Percentiles rank a stretch among this genome's conserved stretches.
phyloP scores from a whole-genome alignment of 2,888 invertebrate species.

The Folsomia manolachei region DNA sequence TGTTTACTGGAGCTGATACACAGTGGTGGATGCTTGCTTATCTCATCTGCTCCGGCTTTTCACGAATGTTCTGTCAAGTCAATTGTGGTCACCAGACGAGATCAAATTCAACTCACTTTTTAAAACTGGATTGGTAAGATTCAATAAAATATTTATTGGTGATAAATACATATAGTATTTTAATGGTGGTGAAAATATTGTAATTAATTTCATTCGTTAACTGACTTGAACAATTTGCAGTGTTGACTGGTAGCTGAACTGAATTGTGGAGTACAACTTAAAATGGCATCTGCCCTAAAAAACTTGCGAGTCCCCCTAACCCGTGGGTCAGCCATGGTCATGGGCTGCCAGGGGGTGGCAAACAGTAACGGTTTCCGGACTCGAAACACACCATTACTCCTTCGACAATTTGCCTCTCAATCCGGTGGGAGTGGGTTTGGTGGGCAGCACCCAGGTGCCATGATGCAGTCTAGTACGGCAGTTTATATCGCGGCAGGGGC shows the following conservation, averaged over 20 bases:
- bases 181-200: too few relatives aligned
- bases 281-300: slow-evolving; percentile 38
- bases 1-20: too few relatives aligned
- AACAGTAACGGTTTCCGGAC: slow-evolving; percentile 15
- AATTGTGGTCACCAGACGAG: background rate
- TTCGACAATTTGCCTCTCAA: slow-evolving; percentile 30
- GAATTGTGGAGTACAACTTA: too few relatives aligned
- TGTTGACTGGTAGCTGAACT: too few relatives aligned
- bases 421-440: slow-evolving; percentile 16
- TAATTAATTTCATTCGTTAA: too few relatives aligned
- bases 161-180: too few relatives aligned
- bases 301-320: slow-evolving; percentile 29
- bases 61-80: background rate
- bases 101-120: background rate
- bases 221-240: too few relatives aligned
- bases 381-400: slow-evolving; percentile 10
- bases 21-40: too few relatives aligned
- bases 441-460: too few relatives aligned
- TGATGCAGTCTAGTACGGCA: slow-evolving; percentile 8
- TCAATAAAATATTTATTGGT: too few relatives aligned
- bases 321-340: slow-evolving; percentile 28
- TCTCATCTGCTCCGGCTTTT: slow-evolving; percentile 4
- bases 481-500: slow-evolving; percentile 24
- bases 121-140: too few relatives aligned
- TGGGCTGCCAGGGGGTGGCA: slow-evolving; percentile 18